phyloP scores from a whole-genome alignment of 2,797 vertebrate genomes.

The Bothrops alternatus region DNA sequence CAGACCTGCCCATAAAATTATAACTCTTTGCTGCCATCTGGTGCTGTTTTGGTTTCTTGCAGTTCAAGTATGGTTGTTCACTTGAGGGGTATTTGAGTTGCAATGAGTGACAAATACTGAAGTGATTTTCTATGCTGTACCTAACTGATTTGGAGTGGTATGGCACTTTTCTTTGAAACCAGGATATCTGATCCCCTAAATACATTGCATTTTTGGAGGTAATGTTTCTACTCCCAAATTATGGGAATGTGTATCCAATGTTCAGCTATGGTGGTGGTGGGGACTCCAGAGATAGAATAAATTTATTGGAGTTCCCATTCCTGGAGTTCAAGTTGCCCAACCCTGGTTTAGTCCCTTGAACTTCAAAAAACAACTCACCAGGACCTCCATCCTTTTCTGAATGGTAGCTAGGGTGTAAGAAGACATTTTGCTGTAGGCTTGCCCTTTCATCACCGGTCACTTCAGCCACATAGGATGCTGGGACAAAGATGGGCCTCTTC shows the following conservation, averaged over 20 bases:
- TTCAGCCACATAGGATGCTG: slow-evolving; percentile 84
- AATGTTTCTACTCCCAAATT: background rate
- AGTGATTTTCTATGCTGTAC: background rate
- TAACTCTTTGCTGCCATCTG: background rate
- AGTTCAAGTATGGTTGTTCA: background rate
- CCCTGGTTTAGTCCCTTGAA: background rate
- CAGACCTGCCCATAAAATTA: background rate
- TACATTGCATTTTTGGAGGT: background rate
- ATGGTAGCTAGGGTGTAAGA: background rate
- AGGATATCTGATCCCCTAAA: background rate
- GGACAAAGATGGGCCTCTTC: slow-evolving; percentile 83
- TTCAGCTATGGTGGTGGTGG: background rate
- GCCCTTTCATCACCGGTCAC: slow-evolving; percentile 57
- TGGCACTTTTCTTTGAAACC: background rate
- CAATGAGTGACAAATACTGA: background rate
- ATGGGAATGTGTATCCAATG: background rate
- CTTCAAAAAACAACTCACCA: slow-evolving; percentile 1
- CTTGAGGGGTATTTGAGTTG: background rate
- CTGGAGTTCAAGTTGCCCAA: background rate
- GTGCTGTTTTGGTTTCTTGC: background rate
- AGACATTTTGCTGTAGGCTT: rapidly evolving
- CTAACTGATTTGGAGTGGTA: background rate
- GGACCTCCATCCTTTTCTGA: background rate
- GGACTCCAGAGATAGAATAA: background rate
- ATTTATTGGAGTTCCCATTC: background rate